Evolutionary conservation across 2,888 invertebrate species (phyloP).

Genomic region (Leptopilina drosophilae): DNA sequence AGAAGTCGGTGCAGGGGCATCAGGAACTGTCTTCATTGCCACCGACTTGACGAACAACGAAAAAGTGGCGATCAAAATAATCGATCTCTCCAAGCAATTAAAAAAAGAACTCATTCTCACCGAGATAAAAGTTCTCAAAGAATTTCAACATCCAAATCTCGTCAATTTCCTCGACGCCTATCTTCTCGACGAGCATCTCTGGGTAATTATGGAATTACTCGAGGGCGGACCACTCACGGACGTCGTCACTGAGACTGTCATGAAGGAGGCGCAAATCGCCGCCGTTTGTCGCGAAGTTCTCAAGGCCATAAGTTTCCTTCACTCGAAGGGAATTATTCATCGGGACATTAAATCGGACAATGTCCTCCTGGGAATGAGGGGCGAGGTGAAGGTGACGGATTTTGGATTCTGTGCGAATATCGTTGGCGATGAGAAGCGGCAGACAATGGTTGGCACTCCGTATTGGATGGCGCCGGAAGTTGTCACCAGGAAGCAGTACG

Average conservation of each 20-base stretch:
- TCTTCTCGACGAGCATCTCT: constrained; percentile 93
- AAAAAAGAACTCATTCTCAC: constrained; percentile 97
- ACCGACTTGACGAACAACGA: constrained; percentile 85
- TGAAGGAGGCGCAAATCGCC: constrained; percentile 98
- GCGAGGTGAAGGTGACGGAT: constrained; percentile 94
- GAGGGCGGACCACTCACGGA: constrained; percentile 97
- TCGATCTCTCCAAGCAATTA: constrained; percentile 95
- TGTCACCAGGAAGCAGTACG: constrained; percentile 94
- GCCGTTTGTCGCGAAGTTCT: constrained; percentile 94
- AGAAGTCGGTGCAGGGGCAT: constrained; percentile 94
- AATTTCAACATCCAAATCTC: constrained; percentile 94
- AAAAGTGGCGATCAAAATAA: constrained; percentile 95
- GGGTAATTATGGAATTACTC: constrained; percentile 97
- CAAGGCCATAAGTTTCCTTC: constrained; percentile 92
- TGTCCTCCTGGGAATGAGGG: constrained; percentile 94
- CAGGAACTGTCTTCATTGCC: constrained; percentile 94
- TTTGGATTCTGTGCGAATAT: constrained; percentile 99
- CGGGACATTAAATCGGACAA: constrained; percentile 99
- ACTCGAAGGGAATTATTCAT: constrained; percentile 93
- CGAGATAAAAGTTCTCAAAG: constrained; percentile 94
- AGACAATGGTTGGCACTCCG: constrained; percentile 98
- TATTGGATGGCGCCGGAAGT: constrained; percentile 99
- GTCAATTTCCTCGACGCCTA: constrained; percentile 97
- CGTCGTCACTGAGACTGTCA: constrained; percentile 97
- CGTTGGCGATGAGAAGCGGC: constrained; percentile 95